Base-by-base conservation (phyloP, 2,113 vertebrate genomes). In the Propithecus coquereli region DNA sequence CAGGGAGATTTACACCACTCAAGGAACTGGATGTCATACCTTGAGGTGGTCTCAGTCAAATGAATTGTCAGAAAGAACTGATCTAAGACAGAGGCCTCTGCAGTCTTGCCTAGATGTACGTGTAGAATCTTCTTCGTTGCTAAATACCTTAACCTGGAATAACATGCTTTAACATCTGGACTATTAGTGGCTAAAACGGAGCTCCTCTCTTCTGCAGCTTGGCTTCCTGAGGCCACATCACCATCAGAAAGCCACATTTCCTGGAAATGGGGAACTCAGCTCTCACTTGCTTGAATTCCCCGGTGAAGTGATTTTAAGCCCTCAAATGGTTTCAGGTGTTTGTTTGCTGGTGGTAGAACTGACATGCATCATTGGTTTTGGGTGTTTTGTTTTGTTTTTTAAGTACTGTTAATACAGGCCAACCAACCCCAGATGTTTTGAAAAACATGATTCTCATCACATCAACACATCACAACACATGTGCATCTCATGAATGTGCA, bases 131-230 rank as follows among this genome's bases (percentile, higher is more conserved):
- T 81, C 68, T 84, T 40, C 16, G 37, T 40, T 70, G 30, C 61
- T 94, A 4, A 1, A 43, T 0, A 8, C 27, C 0, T 92, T 13
- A 27, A 45, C 37, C 47, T 57, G 61, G 34, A 47, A 34, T 2
- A 12, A 65, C 2, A 27, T 50, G 74, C 45, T 11, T 18, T 0
- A 23, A 37, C 37, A 61, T 3, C 13, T 63, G 18, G 25, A 14
- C 5, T 23, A 10, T 2, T 45, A 45, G 54, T 74, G 73, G 68
- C 65, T 11, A 37, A 40, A 0, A 0, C 0, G 27, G 52, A 81
- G 0, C 10, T 27, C 9, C 40, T 80, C 37, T 84, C 57, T 9
- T n/a, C 90, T 50, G 27, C 22, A 66, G 27, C 50, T 90, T 59
- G 43, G 71, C 10, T 90, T 96, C 27, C 63, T 52, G n/a, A 30